phyloP scores from a whole-genome alignment of 1,140 invertebrate genomes.

The Cyrtorhinus lividipennis region DNA sequence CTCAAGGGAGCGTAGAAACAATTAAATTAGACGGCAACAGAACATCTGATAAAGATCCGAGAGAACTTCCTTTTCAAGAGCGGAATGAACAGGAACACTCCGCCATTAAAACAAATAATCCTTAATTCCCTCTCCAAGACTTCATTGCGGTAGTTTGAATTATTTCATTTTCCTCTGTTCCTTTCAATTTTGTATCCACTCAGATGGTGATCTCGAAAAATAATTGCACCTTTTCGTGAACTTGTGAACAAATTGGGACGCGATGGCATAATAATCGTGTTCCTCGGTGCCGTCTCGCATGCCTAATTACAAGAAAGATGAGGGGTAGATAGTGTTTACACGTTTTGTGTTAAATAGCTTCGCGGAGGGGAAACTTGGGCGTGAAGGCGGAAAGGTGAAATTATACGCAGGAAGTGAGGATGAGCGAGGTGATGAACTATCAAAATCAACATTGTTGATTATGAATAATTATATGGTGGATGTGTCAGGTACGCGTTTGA shows the following conservation, averaged over 20 bases:
- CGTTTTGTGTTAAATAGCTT: neutral
- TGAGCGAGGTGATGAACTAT: neutral
- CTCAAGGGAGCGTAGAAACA: neutral
- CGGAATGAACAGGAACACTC: neutral
- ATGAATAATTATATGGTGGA: neutral
- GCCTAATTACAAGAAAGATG: neutral
- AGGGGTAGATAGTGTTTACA: conserved; percentile 1
- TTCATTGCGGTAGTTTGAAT: neutral
- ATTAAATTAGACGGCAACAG: neutral
- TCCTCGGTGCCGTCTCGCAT: too few species aligned
- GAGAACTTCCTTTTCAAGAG: neutral
- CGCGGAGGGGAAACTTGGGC: neutral
- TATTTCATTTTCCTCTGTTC: neutral
- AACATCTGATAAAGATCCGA: neutral
- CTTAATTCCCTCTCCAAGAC: neutral
- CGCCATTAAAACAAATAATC: conserved; percentile 7
- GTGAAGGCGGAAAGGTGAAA: neutral
- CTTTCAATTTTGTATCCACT: neutral
- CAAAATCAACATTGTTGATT: neutral
- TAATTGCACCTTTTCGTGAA: too few species aligned
- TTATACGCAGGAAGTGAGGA: neutral
- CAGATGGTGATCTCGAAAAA: too few species aligned
- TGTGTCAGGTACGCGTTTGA: neutral
- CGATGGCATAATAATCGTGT: too few species aligned
- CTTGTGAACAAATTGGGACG: too few species aligned